phyloP scores from a whole-genome alignment of 2,888 invertebrate genomes.

The Synanthedon andrenaeformis region DNA sequence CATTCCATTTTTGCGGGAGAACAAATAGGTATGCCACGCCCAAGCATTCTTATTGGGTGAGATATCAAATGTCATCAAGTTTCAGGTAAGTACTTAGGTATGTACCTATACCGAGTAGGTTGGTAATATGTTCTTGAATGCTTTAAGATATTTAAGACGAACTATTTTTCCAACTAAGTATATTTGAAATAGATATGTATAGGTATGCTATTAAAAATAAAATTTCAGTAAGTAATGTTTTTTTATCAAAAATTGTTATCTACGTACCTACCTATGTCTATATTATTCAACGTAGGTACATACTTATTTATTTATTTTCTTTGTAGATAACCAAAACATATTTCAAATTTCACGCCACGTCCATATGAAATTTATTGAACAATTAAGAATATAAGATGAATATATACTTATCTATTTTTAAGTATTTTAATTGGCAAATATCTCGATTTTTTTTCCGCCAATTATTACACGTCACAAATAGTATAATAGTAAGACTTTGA shows the following conservation, averaged over 20 bases:
- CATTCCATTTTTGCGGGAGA: slow-evolving; percentile 36
- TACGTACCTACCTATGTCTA: no score
- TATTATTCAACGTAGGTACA: no score
- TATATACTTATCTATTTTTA: no score
- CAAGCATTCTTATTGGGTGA: slow-evolving; percentile 47
- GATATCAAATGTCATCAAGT: slow-evolving; percentile 41
- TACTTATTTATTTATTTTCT: no score
- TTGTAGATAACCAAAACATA: no score
- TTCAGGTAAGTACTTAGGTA: not conserved
- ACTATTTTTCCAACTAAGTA: not conserved
- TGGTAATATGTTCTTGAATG: not conserved
- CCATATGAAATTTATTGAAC: no score
- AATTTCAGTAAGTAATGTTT: not conserved
- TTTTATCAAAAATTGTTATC: no score
- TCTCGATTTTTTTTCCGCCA: not conserved
- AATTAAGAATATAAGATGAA: no score
- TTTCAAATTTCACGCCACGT: no score
- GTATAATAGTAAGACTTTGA: no score
- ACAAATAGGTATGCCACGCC: slow-evolving; percentile 36
- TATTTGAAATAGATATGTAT: not conserved
- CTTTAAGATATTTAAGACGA: not conserved
- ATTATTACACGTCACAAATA: no score
- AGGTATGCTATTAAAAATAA: not conserved
- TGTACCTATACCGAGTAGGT: not conserved
- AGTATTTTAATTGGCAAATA: no score